phyloP scores from a whole-genome alignment of 1,140 invertebrate genomes.

The Diabrotica virgifera region DNA sequence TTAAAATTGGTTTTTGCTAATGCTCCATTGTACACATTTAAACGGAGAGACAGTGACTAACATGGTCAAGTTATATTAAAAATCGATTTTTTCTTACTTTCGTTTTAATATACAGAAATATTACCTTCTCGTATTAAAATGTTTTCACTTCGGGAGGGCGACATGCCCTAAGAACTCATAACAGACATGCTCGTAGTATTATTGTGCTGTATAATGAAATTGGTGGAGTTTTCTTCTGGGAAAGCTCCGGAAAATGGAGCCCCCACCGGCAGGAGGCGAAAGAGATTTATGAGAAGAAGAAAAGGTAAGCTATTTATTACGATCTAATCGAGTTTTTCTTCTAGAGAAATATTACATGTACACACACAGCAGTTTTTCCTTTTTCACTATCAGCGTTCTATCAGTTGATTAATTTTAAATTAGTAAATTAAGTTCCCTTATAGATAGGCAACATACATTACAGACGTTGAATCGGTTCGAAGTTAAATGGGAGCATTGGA shows the following conservation, averaged over 20 bases:
- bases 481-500: neutral
- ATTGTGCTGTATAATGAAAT: constrained; percentile 48
- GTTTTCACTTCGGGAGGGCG: constrained; percentile 1
- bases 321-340: neutral
- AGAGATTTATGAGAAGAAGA: constrained; percentile 24
- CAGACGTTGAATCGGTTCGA: neutral
- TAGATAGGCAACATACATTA: neutral
- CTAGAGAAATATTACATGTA: neutral
- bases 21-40: neutral
- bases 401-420: neutral
- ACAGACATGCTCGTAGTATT: constrained; percentile 45
- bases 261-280: constrained; percentile 17
- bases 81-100: neutral
- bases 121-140: neutral
- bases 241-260: constrained; percentile 23
- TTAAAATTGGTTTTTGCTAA: neutral
- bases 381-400: too few relatives aligned
- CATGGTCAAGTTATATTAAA: neutral
- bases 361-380: neutral
- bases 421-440: neutral
- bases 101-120: neutral
- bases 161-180: constrained; percentile 27
- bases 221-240: constrained; percentile 44
- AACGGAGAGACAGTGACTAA: neutral
- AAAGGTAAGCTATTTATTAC: constrained; percentile 30